These are phyloP conservation scores for Agelastica alni DNA, from an alignment of 2,888 invertebrate genomes.

Conservation along the genomic window DNA sequence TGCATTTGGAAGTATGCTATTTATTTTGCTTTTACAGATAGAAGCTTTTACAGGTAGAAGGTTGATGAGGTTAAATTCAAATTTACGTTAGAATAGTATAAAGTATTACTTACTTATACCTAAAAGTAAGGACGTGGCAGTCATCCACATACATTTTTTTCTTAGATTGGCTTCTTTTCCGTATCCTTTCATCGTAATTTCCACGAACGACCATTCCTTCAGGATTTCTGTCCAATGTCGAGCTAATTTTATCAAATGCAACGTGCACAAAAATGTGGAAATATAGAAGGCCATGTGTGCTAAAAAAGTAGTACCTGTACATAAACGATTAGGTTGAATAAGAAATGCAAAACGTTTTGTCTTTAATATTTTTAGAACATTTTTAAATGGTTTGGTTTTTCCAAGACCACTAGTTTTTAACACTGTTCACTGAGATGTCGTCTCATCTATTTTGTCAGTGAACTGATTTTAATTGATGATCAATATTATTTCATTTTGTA, in stretches of 20 bases:
- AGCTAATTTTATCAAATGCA: conserved; percentile 44
- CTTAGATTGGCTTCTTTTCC: conserved; percentile 41
- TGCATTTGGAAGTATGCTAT: too few species aligned
- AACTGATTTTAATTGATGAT: too few species aligned
- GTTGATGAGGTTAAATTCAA: too few species aligned
- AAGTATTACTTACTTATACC: conserved; percentile 48
- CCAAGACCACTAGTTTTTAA: too few species aligned
- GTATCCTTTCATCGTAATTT: conserved; percentile 48
- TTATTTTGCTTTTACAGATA: too few species aligned
- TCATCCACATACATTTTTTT: conserved; percentile 44
- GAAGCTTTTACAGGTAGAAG: too few species aligned
- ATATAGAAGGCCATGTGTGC: conserved; percentile 48
- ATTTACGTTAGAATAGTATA: neutral
- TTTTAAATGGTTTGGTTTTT: too few species aligned
- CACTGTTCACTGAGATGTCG: too few species aligned
- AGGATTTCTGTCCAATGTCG: conserved; percentile 43
- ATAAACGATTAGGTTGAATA: neutral
- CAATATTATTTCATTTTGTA: too few species aligned
- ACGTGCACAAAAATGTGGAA: conserved; percentile 42
- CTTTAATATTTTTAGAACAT: too few species aligned
- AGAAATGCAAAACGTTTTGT: too few species aligned
- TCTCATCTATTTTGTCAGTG: too few species aligned
- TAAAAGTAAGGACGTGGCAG: conserved; percentile 44
- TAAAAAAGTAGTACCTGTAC: conserved; percentile 32
- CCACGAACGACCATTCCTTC: conserved; percentile 49